A percentile compares a stretch with the other conserved stretches of the same genome.
Conservation (phyloP, 2,888 invertebrate genomes). For the Ormyrus pomaceus region DNA sequence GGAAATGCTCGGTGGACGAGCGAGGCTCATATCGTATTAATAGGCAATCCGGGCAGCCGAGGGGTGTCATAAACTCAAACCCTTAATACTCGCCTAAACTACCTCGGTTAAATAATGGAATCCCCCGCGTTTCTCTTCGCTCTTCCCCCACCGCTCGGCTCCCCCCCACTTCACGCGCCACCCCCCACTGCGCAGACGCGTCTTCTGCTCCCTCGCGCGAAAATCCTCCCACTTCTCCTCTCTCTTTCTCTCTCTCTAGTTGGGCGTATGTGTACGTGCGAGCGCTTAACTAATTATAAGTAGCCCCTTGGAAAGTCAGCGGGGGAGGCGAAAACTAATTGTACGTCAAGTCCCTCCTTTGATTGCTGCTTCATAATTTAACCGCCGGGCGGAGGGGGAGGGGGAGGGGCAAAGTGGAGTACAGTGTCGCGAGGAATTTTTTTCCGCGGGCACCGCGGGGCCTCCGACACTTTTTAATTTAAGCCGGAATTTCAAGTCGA, state of each 20-base stretch:
- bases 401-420: too few relatives aligned
- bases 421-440: not conserved
- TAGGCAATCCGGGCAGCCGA: slow-evolving; percentile 75
- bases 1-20: slow-evolving; percentile 61
- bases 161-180: slow-evolving; percentile 58
- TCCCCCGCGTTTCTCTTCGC: slow-evolving; percentile 67
- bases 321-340: slow-evolving; percentile 46
- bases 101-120: slow-evolving; percentile 76
- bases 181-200: slow-evolving; percentile 56
- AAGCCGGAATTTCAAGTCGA: not conserved
- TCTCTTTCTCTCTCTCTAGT: not conserved
- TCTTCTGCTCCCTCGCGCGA: slow-evolving; percentile 43
- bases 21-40: slow-evolving; percentile 76
- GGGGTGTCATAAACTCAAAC: slow-evolving; percentile 76
- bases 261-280: slow-evolving; percentile 29
- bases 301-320: slow-evolving; percentile 48
- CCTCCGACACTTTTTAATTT: slow-evolving; percentile 2
- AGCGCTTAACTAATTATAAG: slow-evolving; percentile 63
- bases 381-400: not conserved
- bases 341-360: slow-evolving; percentile 42
- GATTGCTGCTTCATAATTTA: slow-evolving; percentile 56
- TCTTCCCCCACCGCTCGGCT: slow-evolving; percentile 59
- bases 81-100: slow-evolving; percentile 76
- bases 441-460: not conserved
- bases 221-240: slow-evolving; percentile 14